A percentile compares a stretch with the other conserved stretches of the same genome.
Evolutionary conservation across 2,113 vertebrate genomes (phyloP).

Genomic region (Dasyprocta punctata): DNA sequence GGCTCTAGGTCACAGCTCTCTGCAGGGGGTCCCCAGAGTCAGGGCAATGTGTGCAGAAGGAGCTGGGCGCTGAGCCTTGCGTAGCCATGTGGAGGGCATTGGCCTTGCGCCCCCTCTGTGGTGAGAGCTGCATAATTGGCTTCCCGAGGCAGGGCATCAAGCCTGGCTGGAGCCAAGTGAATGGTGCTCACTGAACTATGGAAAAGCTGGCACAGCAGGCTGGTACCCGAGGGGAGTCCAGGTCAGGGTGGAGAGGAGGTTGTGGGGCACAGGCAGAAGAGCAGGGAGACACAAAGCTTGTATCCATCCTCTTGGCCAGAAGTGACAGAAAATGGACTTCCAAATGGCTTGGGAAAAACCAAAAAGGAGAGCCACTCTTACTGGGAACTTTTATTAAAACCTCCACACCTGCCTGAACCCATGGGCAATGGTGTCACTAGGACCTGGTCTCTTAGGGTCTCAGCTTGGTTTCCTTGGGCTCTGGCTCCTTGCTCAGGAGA

Average conservation of each 20-base stretch:
- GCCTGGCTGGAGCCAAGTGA: background rate
- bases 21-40: background rate
- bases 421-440: background rate
- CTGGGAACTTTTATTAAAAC: background rate
- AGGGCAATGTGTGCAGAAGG: background rate
- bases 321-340: background rate
- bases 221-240: background rate
- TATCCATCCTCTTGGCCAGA: background rate
- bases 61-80: background rate
- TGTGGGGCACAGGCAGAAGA: no score
- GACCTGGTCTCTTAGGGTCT: background rate
- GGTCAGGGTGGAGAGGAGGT: background rate
- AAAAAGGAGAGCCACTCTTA: background rate
- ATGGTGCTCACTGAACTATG: background rate
- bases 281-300: background rate
- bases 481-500: background rate
- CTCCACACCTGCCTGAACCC: rapidly evolving
- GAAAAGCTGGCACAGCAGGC: background rate
- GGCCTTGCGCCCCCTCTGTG: background rate
- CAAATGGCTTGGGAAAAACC: background rate
- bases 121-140: background rate
- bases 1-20: background rate
- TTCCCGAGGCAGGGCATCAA: background rate
- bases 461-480: background rate
- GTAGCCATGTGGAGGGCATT: rapidly evolving